Evolutionary conservation across 1,140 invertebrate species (phyloP), one percentile per base, ranked within the genome.

Genomic region (Caenorhabditis remanei): DNA sequence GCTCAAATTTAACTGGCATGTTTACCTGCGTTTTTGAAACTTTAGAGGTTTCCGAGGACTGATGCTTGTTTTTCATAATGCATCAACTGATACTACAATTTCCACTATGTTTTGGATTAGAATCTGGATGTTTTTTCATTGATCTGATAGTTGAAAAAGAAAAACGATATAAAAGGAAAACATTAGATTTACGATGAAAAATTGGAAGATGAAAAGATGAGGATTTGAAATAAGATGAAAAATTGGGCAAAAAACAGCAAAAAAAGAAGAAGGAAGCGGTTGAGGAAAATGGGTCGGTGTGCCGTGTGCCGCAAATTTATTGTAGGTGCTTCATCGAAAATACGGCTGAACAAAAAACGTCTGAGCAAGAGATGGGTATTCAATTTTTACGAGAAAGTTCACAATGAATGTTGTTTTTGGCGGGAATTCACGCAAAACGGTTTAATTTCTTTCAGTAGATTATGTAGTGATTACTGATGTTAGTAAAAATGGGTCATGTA

Each of bases 301-400:
- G 46, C 71, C n/a, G 71, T 32, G 21, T 19, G 11, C 43, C 21
- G 61, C 71, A 50, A 79, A 79, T 79, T 79, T 79, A 79, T 79
- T 4, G 21, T 79, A 50, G 71, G 71, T 79, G 46, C n/a, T 50
- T 79, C 67, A 46, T 41, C 21, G 46, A 79, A 79, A 79, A 79
- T 19, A 50, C 46, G 43, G 32, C 1, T 1, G 32, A 32, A 2
- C 71, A 79, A 79, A 79, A 79, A 79, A 79, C 53, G 71, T n/a
- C 71, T 79, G 71, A 41, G 40, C 16, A 24, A 8, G n/a, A 61
- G 65, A 9, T 24, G 21, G 40, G 65, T 71, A 71, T 71, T 71
- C 46, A 46, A 71, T 43, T 71, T 71, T 71, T 46, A 71, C 40
- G 41, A 71, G 11, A 71, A 40, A 71, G 65, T 43, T 40, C 40